A percentile compares a stretch with the other conserved stretches of the same genome.
Conservation (phyloP, 1,140 invertebrate genomes). For the Drosophila orosa region DNA sequence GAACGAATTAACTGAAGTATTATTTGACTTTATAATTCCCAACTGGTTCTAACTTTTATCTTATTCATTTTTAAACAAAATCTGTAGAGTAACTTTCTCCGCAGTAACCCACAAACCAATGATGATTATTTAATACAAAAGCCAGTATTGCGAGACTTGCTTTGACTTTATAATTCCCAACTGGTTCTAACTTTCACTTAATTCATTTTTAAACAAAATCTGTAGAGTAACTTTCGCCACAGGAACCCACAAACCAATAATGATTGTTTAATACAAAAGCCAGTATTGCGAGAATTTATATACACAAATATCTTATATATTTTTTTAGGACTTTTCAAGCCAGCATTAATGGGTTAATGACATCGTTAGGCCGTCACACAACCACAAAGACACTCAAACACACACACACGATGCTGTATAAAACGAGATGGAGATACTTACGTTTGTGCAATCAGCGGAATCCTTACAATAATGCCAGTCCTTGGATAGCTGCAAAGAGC, state of each 20-base stretch:
- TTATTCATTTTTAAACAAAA: neutral
- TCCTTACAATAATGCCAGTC: slow-evolving; percentile 78
- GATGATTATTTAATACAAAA: neutral
- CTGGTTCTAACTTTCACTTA: neutral
- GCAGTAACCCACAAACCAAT: neutral
- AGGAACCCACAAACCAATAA: neutral
- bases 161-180: neutral
- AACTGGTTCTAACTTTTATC: neutral
- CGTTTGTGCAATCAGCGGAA: slow-evolving; percentile 72
- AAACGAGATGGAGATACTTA: slow-evolving; percentile 53
- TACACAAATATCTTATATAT: neutral
- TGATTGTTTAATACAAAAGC: neutral
- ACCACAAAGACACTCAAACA: slow-evolving; percentile 6
- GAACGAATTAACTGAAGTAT: too few relatives aligned
- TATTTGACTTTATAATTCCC: neutral
- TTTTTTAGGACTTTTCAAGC: slow-evolving; percentile 14
- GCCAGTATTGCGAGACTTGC: neutral
- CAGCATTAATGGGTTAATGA: slow-evolving; percentile 54
- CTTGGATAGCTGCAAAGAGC: slow-evolving; percentile 65
- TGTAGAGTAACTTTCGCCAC: neutral
- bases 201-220: neutral
- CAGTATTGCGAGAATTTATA: neutral
- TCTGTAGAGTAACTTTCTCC: neutral
- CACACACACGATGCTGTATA: neutral
- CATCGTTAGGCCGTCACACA: slow-evolving; percentile 39